Percentiles rank a stretch among this genome's conserved stretches.
phyloP scores from a whole-genome alignment of 2,113 vertebrate genomes.

The Pleuronectes platessa region DNA sequence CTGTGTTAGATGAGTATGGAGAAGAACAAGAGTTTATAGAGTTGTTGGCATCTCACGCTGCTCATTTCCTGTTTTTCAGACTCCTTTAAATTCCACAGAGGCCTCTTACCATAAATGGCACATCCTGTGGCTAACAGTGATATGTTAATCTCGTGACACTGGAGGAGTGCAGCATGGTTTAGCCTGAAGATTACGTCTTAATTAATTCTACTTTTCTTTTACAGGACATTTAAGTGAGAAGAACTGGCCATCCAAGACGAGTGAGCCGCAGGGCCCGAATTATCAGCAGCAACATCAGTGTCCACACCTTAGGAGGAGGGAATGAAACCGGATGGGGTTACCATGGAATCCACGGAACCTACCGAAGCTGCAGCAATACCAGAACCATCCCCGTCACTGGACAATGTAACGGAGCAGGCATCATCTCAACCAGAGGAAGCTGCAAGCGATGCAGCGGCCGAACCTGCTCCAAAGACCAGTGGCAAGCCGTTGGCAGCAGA shows the following conservation, averaged over 20 bases:
- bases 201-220: neutral
- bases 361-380: constrained; percentile 60
- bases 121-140: constrained; percentile 40
- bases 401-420: constrained; percentile 39
- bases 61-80: constrained; percentile 58
- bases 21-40: neutral
- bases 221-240: constrained; percentile 28
- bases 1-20: constrained; percentile 1
- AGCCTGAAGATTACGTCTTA: constrained; percentile 1
- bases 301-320: constrained; percentile 49
- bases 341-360: constrained; percentile 76
- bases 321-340: constrained; percentile 84
- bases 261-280: neutral
- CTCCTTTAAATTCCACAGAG: constrained; percentile 49
- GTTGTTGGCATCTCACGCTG: constrained; percentile 27
- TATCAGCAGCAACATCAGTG: neutral
- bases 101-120: constrained; percentile 41
- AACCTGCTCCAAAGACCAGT: constrained; percentile 41
- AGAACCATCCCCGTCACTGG: constrained; percentile 45
- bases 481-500: constrained; percentile 45
- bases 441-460: constrained; percentile 35
- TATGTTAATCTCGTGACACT: constrained; percentile 15
- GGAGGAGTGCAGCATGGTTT: neutral
- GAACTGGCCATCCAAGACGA: constrained; percentile 1
- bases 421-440: constrained; percentile 43